phyloP scores from a whole-genome alignment of 2,113 vertebrate genomes.

The Mastomys natalensis region DNA sequence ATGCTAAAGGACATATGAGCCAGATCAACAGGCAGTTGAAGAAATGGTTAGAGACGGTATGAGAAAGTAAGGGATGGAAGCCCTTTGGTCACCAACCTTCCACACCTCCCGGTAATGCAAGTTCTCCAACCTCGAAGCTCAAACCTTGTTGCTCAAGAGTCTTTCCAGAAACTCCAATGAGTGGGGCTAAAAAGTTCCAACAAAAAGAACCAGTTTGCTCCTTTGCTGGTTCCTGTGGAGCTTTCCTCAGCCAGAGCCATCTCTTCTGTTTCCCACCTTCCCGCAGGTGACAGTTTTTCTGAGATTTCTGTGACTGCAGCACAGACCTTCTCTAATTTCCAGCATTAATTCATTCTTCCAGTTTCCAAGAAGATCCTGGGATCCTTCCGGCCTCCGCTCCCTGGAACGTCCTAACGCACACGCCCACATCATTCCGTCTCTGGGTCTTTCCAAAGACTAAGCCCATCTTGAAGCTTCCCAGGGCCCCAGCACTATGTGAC shows the following conservation, averaged over 20 bases:
- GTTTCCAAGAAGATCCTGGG: background rate
- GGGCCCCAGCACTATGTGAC: background rate
- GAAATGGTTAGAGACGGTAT: background rate
- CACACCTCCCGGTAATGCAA: background rate
- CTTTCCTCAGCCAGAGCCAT: background rate
- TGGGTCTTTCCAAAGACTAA: background rate
- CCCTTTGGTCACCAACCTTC: background rate
- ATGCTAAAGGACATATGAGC: background rate
- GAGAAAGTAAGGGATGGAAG: background rate
- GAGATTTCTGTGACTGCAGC: background rate
- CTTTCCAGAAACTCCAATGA: background rate
- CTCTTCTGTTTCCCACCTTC: background rate
- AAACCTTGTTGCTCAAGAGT: background rate
- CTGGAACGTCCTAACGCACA: background rate
- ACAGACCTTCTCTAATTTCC: background rate
- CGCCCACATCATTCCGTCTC: background rate
- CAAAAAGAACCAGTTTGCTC: background rate
- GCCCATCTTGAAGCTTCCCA: background rate
- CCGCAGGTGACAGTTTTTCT: background rate
- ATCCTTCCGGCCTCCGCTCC: background rate
- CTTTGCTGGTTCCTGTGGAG: background rate
- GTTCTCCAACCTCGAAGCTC: background rate
- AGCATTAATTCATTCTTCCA: background rate
- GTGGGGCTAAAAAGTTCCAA: background rate
- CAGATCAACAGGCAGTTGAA: background rate